Evolutionary conservation across 2,113 vertebrate species (phyloP), one percentile per base, ranked within the genome.

Genomic region (Tachycineta bicolor): DNA sequence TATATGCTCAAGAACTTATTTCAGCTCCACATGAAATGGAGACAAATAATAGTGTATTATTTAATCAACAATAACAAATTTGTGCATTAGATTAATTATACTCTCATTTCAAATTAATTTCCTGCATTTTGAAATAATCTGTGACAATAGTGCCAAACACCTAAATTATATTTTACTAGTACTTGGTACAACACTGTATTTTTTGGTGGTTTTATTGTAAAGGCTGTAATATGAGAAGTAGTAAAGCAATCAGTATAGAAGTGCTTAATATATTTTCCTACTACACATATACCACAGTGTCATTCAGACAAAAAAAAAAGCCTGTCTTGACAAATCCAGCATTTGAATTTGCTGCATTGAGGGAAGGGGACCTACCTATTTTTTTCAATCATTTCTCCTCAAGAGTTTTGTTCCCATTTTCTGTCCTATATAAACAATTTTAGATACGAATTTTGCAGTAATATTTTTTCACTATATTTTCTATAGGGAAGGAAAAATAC

Each of bases 401-500:
- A 13, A 34, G n/a, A 76, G 31, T 73, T 74, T 62, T 78, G 19
- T 63, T 28, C 26, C 37, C 18, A n/a, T 79, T 86, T 94, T 75
- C 49, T 81, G 19, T 68, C 63, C 44, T 28, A 19, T 17, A 41
- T 23, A 79, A 83, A 23, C 13, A 55, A 83, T 49, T 74, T 88
- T 58, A 56, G 18, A 21, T 67, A 37, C 63, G 77, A 58, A 58
- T 84, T 92, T 49, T 67, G 41, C 43, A 29, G 29, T 62, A 46
- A 41, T 47, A 26, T 34, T 52, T 74, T 81, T 89, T 58, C 43
- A 60, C 34, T 10, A 0, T 49, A 60, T 78, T 90, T 94, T 94
- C 62, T 69, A 77, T 47, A 70, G 56, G 44, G 22, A 75, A 87
- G 76, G 76, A 95, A 98, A 87, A 74, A 43, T 11, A 93, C 70